A percentile compares a stretch with the other conserved stretches of the same genome.
These are phyloP conservation scores for Spinus olivaceus DNA, from an alignment of 2,797 vertebrate genomes.

Conservation along the genomic window DNA sequence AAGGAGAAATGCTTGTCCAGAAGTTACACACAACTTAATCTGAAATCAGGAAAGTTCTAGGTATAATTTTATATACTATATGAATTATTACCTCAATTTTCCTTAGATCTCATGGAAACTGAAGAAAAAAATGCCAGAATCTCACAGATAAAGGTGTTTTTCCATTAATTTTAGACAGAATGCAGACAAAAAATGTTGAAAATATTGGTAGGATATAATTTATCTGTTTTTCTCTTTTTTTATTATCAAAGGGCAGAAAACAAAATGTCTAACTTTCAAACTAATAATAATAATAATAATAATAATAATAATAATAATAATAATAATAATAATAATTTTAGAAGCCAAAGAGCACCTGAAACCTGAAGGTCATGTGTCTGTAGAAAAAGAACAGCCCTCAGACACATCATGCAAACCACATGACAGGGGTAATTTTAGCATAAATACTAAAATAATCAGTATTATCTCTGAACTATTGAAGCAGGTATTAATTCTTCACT, in stretches of 20 bases:
- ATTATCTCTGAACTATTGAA: not conserved
- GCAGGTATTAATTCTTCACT: not conserved
- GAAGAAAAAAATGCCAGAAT: not conserved
- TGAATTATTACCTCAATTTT: not conserved
- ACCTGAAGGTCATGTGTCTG: not conserved
- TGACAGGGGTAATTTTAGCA: not conserved
- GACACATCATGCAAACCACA: not conserved
- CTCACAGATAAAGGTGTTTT: not conserved
- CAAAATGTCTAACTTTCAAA: not conserved
- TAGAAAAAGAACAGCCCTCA: not conserved
- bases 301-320: no score
- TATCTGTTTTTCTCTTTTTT: not conserved
- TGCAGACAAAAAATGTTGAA: not conserved
- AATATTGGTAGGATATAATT: not conserved
- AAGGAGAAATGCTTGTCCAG: not conserved
- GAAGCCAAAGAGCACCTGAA: not conserved
- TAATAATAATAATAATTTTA: not conserved
- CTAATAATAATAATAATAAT: no score
- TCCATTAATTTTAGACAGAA: not conserved
- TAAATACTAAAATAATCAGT: not conserved
- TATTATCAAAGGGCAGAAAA: not conserved
- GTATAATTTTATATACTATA: not conserved
- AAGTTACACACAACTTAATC: not conserved
- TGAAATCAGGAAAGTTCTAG: not conserved
- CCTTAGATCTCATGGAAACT: not conserved